These are phyloP conservation scores for Tapirus indicus DNA, from an alignment of 2,797 vertebrate genomes.

Conservation along the genomic window DNA sequence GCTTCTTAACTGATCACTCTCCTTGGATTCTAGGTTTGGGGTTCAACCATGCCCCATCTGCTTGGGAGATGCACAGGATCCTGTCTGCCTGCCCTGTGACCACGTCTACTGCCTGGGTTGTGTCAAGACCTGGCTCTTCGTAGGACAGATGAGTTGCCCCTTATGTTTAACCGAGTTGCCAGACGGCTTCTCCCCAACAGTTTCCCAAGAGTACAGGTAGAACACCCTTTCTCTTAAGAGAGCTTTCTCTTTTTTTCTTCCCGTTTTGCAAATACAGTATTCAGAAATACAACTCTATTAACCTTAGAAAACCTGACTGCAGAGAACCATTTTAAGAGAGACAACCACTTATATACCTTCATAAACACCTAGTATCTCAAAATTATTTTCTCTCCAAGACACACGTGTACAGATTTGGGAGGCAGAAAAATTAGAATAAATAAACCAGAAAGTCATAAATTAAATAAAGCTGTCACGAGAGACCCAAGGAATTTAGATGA, in stretches of 20 bases:
- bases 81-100: slow-evolving; percentile 92
- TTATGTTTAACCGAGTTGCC: slow-evolving; percentile 87
- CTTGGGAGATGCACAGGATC: slow-evolving; percentile 90
- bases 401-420: neutral
- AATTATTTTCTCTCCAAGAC: neutral
- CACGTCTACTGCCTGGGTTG: slow-evolving; percentile 94
- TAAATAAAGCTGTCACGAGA: neutral
- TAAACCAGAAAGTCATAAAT: neutral
- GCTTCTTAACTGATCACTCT: neutral
- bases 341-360: accelerated
- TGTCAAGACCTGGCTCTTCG: slow-evolving; percentile 89
- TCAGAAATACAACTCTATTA: neutral
- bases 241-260: neutral
- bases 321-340: neutral
- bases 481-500: neutral
- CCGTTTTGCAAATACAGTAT: neutral
- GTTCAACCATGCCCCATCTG: slow-evolving; percentile 91
- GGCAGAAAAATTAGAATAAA: neutral
- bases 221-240: neutral
- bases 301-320: neutral
- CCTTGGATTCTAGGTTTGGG: slow-evolving; percentile 88
- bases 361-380: neutral
- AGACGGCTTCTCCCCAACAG: slow-evolving; percentile 83
- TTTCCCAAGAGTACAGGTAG: slow-evolving; percentile 91
- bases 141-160: slow-evolving; percentile 93